phyloP scores from a whole-genome alignment of 2,113 vertebrate species.

The Pionites leucogaster region DNA sequence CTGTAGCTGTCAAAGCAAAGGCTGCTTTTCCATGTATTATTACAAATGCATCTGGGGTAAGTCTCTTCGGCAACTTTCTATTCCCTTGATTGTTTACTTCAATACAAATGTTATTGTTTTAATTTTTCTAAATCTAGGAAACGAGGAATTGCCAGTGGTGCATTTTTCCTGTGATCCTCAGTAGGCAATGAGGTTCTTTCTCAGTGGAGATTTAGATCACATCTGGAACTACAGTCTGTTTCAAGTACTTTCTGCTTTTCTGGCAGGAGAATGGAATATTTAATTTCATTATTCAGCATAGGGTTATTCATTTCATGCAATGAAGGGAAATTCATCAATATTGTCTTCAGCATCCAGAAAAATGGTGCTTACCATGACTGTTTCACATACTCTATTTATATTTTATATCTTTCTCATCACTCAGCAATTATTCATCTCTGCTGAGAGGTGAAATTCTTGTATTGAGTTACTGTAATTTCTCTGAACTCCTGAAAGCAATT shows the following conservation, averaged over 20 bases:
- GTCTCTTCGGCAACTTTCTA: background rate
- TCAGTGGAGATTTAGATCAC: constrained; percentile 28
- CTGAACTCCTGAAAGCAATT: constrained; percentile 16
- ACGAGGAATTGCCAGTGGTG: background rate
- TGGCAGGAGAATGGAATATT: constrained; percentile 49
- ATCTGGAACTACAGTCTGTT: constrained; percentile 31
- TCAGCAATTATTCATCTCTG: constrained; percentile 42
- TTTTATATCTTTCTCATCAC: constrained; percentile 62
- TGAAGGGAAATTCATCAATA: constrained; percentile 42
- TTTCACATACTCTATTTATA: constrained; percentile 58
- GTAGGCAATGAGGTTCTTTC: background rate
- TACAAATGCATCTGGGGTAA: constrained; percentile 29
- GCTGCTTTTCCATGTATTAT: constrained; percentile 10
- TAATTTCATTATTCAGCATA: constrained; percentile 45
- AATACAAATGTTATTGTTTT: background rate
- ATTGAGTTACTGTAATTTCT: constrained; percentile 28
- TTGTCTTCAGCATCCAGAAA: constrained; percentile 41
- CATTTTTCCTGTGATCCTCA: background rate
- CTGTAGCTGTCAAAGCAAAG: constrained; percentile 46
- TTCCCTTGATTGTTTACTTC: constrained; percentile 39
- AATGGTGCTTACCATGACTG: constrained; percentile 30
- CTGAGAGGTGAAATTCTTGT: constrained; percentile 25
- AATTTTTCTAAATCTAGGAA: constrained; percentile 7
- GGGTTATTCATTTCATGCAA: constrained; percentile 36
- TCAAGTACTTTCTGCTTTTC: constrained; percentile 43